Conservation (phyloP, 2,888 invertebrate species). For the Pemphredon lugubris region DNA sequence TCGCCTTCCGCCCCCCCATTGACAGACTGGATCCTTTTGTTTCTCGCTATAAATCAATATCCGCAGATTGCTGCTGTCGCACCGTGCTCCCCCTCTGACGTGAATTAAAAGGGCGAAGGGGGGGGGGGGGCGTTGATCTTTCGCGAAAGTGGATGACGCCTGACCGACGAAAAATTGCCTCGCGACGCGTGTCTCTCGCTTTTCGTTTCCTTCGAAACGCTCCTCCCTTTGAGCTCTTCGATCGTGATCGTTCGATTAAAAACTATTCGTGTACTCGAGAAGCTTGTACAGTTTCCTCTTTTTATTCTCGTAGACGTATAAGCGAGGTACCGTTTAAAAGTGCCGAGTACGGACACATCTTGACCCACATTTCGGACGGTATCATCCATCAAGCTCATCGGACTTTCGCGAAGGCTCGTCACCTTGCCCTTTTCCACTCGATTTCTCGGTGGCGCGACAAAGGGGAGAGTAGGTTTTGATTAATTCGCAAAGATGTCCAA, state of each 20-base stretch:
- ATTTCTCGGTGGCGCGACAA: conserved; percentile 16
- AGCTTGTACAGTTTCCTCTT: too few species aligned
- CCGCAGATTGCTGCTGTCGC: conserved; percentile 43
- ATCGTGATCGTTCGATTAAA: too few species aligned
- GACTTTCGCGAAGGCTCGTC: conserved; percentile 10
- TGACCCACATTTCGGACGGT: conserved; percentile 9
- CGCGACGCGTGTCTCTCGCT: neutral
- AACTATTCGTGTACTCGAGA: too few species aligned
- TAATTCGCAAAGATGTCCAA: conserved; percentile 40
- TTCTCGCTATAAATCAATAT: conserved; percentile 54
- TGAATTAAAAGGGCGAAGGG: conserved; percentile 33
- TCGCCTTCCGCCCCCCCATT: conserved; percentile 37
- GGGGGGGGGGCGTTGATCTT: conserved; percentile 15
- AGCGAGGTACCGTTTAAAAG: conserved; percentile 4
- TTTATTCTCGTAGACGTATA: too few species aligned
- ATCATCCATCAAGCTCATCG: conserved; percentile 33
- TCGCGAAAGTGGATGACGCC: neutral
- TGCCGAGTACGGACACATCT: neutral
- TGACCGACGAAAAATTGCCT: neutral
- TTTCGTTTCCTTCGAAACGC: neutral
- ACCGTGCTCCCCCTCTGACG: conserved; percentile 1
- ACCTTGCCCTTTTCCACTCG: conserved; percentile 13
- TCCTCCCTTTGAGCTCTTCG: too few species aligned
- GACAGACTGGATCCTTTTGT: conserved; percentile 53
- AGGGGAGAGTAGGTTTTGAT: conserved; percentile 36